These are phyloP conservation scores for Ascaphus truei DNA, from an alignment of 2,113 vertebrate species.

Conservation along the genomic window DNA sequence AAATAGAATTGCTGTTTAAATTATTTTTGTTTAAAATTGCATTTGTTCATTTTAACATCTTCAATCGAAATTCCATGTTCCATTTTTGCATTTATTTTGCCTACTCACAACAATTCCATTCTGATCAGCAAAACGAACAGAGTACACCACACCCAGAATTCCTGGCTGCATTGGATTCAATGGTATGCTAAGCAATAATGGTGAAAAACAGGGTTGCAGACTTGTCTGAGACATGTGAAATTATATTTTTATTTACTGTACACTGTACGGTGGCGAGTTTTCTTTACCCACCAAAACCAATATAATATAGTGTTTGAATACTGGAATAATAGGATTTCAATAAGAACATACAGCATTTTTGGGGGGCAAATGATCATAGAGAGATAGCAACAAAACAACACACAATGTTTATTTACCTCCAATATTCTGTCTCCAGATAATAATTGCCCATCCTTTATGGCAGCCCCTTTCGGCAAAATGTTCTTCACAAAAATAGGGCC, in stretches of 20 bases:
- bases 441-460: constrained; percentile 90
- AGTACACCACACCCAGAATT: background rate
- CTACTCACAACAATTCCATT: background rate
- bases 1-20: constrained; percentile 5
- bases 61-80: background rate
- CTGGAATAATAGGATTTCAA: background rate
- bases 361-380: background rate
- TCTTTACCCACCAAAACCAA: too few relatives aligned
- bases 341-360: background rate
- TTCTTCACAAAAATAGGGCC: constrained; percentile 97
- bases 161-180: too few relatives aligned
- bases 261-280: too few relatives aligned
- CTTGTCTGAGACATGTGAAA: too few relatives aligned
- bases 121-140: background rate
- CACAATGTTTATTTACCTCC: constrained; percentile 65
- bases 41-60: background rate
- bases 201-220: too few relatives aligned
- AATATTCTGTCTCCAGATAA: constrained; percentile 94
- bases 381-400: background rate
- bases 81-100: background rate
- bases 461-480: constrained; percentile 91
- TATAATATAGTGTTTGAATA: background rate
- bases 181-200: too few relatives aligned
- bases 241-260: too few relatives aligned
- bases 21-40: background rate